Conservation (phyloP, 2,888 invertebrate species). For the Diploptera punctata region DNA sequence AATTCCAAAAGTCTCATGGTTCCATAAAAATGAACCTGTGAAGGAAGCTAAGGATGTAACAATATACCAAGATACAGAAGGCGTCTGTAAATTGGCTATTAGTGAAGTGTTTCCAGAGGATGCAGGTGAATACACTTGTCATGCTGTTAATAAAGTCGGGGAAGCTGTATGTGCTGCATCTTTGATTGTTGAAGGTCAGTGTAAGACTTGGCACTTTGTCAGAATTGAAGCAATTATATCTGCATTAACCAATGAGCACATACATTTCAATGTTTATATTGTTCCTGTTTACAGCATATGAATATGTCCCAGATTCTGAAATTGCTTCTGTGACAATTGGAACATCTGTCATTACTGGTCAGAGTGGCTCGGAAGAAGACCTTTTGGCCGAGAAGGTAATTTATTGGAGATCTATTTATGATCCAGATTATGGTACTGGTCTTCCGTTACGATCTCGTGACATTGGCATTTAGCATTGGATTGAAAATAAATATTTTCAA, state of each 20-base stretch:
- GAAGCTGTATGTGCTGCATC: constrained; percentile 78
- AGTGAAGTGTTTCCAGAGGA: constrained; percentile 91
- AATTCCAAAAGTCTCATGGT: constrained; percentile 82
- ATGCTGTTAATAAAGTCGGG: constrained; percentile 83
- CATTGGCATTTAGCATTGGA: not conserved
- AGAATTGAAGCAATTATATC: not conserved
- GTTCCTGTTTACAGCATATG: constrained; percentile 90
- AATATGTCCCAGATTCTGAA: constrained; percentile 89
- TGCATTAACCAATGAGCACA: not conserved
- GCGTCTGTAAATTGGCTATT: constrained; percentile 80
- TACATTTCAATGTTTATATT: too few species aligned
- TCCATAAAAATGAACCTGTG: constrained; percentile 72
- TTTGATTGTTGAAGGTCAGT: constrained; percentile 81
- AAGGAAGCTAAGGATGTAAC: constrained; percentile 79
- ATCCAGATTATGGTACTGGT: constrained; percentile 37
- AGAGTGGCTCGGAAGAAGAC: constrained; percentile 82
- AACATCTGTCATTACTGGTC: constrained; percentile 60
- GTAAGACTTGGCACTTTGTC: constrained; percentile 2
- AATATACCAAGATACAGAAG: constrained; percentile 77
- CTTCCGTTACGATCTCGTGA: not conserved
- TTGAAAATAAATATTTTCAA: not conserved
- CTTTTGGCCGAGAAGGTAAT: constrained; percentile 78
- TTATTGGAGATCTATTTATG: constrained; percentile 45
- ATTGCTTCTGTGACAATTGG: constrained; percentile 64
- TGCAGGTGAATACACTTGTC: constrained; percentile 84